Base-by-base conservation (phyloP, 1,140 invertebrate genomes). In the Belonocnema kinseyi region DNA sequence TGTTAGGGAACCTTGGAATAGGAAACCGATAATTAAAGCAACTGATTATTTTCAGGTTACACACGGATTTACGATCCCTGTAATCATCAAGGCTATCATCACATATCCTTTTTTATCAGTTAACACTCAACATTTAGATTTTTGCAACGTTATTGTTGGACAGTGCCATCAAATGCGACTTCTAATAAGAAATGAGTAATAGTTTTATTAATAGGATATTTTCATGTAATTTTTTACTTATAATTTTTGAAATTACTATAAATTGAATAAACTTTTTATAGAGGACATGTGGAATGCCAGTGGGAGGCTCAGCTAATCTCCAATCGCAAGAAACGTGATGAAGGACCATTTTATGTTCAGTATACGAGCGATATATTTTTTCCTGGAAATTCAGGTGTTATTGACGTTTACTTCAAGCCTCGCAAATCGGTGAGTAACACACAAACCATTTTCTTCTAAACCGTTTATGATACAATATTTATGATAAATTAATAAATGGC, bases 131-230 rank as follows among this genome's bases (percentile, higher is more conserved):
- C 33, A 21, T n/a, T 73, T 92, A 8, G 80, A 92, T 76, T 92
- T 92, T 77, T 85, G 80, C 12, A 76, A 86, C n/a, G 88, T 92
- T 40, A 77, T 85, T 16, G 83, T 91, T 71, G 92, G 92, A 14
- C 79, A 90, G 56, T 90, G 88, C 66, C 72, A 85, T 46, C 79
- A 87, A 50, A 88, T 88, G 74, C 75, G 76, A 26, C 54, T 92
- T 7, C 16, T 85, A n/a, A 72, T 92, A 0, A 84, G 85, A 77
- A 93, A 93, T 77, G 82, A 86, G 92, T 92, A 85, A 87, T 61
- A 14, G 14, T 61, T 26, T 6, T 12, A 6, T 1, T 58, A 3
- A 58, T 21, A 11, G 8, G 8, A 46, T 46, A 10, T 11, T 46
- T 46, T 46, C 10, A 10, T 46, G 7, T 11, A 2, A 46, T 1